A percentile compares a stretch with the other conserved stretches of the same genome.
These are phyloP conservation scores for Cosmopolites sordidus DNA, from an alignment of 2,888 invertebrate genomes.

Conservation along the genomic window DNA sequence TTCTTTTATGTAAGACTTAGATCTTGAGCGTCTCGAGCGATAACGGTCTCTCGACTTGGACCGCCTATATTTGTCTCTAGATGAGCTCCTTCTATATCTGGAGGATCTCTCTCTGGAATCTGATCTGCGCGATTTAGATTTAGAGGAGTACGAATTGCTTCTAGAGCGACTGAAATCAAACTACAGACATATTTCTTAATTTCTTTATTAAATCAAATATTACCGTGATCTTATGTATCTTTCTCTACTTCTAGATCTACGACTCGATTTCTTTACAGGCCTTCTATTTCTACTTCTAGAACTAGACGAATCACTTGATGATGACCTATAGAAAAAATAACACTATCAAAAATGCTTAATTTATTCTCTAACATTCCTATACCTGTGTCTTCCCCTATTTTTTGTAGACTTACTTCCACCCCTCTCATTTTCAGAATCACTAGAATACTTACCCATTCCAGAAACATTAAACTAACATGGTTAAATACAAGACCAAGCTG, in stretches of 20 bases:
- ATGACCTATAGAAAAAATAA: slow-evolving; percentile 38
- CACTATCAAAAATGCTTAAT: slow-evolving; percentile 23
- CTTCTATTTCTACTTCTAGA: slow-evolving; percentile 32
- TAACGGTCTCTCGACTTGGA: slow-evolving; percentile 32
- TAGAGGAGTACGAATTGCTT: slow-evolving; percentile 38
- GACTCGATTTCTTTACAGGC: slow-evolving; percentile 32
- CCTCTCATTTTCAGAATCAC: slow-evolving; percentile 47
- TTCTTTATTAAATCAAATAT: slow-evolving; percentile 7
- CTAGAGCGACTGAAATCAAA: slow-evolving; percentile 34
- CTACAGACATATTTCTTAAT: slow-evolving; percentile 5
- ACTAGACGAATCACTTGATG: slow-evolving; percentile 41
- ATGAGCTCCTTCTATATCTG: slow-evolving; percentile 25
- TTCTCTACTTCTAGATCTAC: slow-evolving; percentile 39
- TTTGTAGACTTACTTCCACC: slow-evolving; percentile 42
- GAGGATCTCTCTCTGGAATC: slow-evolving; percentile 33
- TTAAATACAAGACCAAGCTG: no score
- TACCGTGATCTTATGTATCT: slow-evolving; percentile 40
- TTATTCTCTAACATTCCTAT: no score
- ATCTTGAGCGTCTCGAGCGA: slow-evolving; percentile 40
- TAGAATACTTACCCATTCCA: slow-evolving; percentile 49
- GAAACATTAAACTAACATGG: background rate
- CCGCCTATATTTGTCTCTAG: slow-evolving; percentile 21
- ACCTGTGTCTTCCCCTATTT: slow-evolving; percentile 44
- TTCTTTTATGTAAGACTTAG: slow-evolving; percentile 44
- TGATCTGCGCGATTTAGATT: slow-evolving; percentile 34